A percentile compares a stretch with the other conserved stretches of the same genome.
These are phyloP conservation scores for Aphaenogaster floridana DNA, from an alignment of 1,140 invertebrate species.

Conservation along the genomic window DNA sequence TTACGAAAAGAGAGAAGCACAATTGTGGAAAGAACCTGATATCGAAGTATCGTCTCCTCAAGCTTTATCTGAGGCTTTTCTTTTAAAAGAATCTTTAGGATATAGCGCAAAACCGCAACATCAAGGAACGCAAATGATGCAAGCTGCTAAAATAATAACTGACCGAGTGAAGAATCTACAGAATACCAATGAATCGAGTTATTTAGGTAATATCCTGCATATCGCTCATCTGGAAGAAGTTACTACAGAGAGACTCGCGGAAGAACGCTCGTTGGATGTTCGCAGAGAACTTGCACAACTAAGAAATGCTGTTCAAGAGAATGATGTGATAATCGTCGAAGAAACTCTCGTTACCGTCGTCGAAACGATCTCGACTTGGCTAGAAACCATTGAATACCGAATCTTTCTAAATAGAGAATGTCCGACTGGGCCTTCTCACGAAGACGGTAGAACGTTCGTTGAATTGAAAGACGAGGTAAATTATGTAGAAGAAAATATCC, in stretches of 20 bases:
- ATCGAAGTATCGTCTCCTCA: constrained; percentile 42
- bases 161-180: constrained; percentile 88
- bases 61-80: constrained; percentile 70
- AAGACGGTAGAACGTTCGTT: constrained; percentile 79
- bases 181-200: constrained; percentile 86
- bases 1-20: constrained; percentile 38
- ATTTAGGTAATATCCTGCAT: constrained; percentile 88
- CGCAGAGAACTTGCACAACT: constrained; percentile 88
- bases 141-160: constrained; percentile 84
- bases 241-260: constrained; percentile 86
- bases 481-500: constrained; percentile 85
- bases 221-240: constrained; percentile 88
- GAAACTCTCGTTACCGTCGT: constrained; percentile 91
- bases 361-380: constrained; percentile 92
- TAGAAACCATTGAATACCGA: constrained; percentile 94
- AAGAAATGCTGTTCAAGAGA: constrained; percentile 88
- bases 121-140: constrained; percentile 79
- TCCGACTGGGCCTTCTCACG: constrained; percentile 73
- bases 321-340: constrained; percentile 89
- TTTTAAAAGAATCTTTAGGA: constrained; percentile 70
- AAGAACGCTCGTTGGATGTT: constrained; percentile 87
- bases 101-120: constrained; percentile 71
- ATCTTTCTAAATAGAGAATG: constrained; percentile 89
- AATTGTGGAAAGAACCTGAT: constrained; percentile 75
- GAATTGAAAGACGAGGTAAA: constrained; percentile 87